Conservation (phyloP, 2,888 invertebrate genomes). For the Oxytorus armatus region DNA sequence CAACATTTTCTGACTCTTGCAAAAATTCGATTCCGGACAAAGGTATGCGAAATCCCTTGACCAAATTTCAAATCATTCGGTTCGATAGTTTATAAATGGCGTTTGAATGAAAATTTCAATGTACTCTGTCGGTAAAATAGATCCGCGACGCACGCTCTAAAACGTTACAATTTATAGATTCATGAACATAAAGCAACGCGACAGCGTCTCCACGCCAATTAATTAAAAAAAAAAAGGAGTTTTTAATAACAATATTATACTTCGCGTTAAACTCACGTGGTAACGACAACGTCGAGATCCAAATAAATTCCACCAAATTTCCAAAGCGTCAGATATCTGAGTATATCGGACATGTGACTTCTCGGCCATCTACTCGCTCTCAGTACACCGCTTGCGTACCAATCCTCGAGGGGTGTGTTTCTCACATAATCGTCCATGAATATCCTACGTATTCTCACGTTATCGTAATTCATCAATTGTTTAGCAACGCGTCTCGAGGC, state of each 20-base stretch:
- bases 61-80: too few relatives aligned
- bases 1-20: too few relatives aligned
- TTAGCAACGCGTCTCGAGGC: slow-evolving; percentile 78
- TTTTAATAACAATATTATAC: neutral
- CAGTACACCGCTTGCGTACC: slow-evolving; percentile 85
- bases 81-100: too few relatives aligned
- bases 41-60: too few relatives aligned
- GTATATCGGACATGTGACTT: slow-evolving; percentile 88
- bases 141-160: too few relatives aligned
- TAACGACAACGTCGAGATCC: slow-evolving; percentile 90
- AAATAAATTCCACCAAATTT: slow-evolving; percentile 92
- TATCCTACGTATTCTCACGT: slow-evolving; percentile 85
- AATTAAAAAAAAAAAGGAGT: too few relatives aligned
- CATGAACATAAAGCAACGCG: too few relatives aligned
- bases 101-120: too few relatives aligned
- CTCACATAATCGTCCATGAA: slow-evolving; percentile 85
- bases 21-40: too few relatives aligned
- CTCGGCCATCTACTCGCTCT: slow-evolving; percentile 86
- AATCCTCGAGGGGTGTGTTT: slow-evolving; percentile 86
- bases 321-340: slow-evolving; percentile 89
- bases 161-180: too few relatives aligned
- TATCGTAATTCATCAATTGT: slow-evolving; percentile 84
- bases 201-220: too few relatives aligned
- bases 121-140: too few relatives aligned
- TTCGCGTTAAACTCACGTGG: slow-evolving; percentile 79